Evolutionary conservation across 2,888 invertebrate genomes (phyloP), one percentile per base, ranked within the genome.

Genomic region (Agrochola lota): DNA sequence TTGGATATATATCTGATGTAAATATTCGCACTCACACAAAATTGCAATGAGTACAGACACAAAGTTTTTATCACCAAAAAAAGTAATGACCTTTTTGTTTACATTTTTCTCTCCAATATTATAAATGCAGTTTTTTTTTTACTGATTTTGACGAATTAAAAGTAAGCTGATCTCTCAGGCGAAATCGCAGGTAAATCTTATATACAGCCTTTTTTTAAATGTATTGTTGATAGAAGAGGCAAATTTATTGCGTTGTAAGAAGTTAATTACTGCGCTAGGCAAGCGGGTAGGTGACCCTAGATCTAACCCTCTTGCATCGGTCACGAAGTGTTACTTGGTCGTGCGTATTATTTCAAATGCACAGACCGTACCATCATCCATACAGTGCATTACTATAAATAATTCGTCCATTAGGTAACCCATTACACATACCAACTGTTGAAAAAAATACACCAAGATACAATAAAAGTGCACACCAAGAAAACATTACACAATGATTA

Each of bases 1-100:
- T 77, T 71, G 46, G 46, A n/a, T 55, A 70, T 52, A 55, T 30
- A 57, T 35, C 59, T 60, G 43, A 64, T 60, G 74, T 66, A 64
- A 74, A 78, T 15, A 78, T 12, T 57, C 15, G 12, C 0, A 46
- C 26, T 23, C n/a, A 30, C 11, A 66, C 17, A 35, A 75, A 82
- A 76, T 23, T 76, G 2, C 15, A 81, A 55, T 49, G 15, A 43
- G 5, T 52, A 23, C 52, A 8, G 52, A 35, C 57, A 49, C 26
- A 2, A 40, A 23, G 46, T n/a, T 59, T 77, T n/a, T 57, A n/a
- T 26, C 1, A 0, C 20, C 7, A 15, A 5, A 11, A 40, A 57
- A n/a, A 8, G 3, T 40, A 3, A 35, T 35, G 35, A 35, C 3
- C 4, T 35, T 43, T 55, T 43, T 4, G 1, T 23, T 15, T 35